Base-by-base conservation (phyloP, 2,113 vertebrate species). In the Pampusana beccarii region DNA sequence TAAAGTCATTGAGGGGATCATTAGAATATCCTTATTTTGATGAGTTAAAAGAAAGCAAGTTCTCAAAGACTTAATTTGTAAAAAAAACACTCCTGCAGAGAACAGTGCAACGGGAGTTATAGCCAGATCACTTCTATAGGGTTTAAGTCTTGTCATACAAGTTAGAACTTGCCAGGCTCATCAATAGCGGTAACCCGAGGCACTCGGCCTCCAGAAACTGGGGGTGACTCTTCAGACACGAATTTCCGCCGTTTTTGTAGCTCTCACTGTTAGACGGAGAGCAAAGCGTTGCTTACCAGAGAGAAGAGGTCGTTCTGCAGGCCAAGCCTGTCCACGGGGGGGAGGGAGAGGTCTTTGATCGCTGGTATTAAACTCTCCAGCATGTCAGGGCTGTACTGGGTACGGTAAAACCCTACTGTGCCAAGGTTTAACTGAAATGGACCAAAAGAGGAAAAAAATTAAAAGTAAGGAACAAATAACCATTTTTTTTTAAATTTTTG, bases 241-340 rank as follows among this genome's bases (percentile, higher is more conserved):
- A 10, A 44, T 74, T 60, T 48, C 58, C 80, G 71, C 56, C 33
- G 53, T 58, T 34, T 21, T 26, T 25, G 33, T 9, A 38, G 46
- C 67, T 34, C 71, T 85, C 13, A 1, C 25, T 26, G 19, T 16
- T 5, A 46, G 28, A 25, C 17, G 61, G 38, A 11, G 3, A 91
- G 57, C 25, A 44, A 56, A 65, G 46, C 8, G 16, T 16, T 19
- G 58, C 98, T 99, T 95, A 99, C 99, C 98, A 99, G 98, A 40
- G 99, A 99, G 98, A 99, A 99, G 51, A 99, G 99, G 96, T 99
- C 99, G 48, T 99, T 99, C 97, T 99, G 99, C 90, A 99, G 98
- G 78, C 99, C 99, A 36, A 99, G 98, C 54, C 99, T 98, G 97
- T 99, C 99, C 95, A 99, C 99, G 2, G 99, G 99, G 80, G 98